These are phyloP conservation scores for Eurois occulta DNA, from an alignment of 2,888 invertebrate species.

Conservation along the genomic window DNA sequence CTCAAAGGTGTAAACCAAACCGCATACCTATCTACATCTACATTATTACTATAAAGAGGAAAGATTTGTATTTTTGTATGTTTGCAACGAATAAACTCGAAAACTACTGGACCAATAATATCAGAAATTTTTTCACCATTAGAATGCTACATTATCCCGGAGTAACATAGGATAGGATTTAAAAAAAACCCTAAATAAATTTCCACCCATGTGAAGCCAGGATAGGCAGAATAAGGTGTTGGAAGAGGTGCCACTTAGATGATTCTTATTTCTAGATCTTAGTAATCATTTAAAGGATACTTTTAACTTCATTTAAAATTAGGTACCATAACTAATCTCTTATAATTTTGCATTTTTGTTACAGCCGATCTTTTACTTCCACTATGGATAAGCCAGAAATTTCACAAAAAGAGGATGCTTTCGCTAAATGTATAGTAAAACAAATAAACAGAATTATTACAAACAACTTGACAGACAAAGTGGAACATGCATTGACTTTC, in stretches of 20 bases:
- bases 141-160: too few species aligned
- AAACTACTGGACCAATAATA: too few species aligned
- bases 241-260: not conserved
- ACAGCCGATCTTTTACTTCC: slow-evolving; percentile 71
- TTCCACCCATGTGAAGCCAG: too few species aligned
- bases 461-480: slow-evolving; percentile 90
- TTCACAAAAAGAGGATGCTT: slow-evolving; percentile 83
- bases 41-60: too few species aligned
- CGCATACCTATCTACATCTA: too few species aligned
- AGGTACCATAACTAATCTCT: not conserved
- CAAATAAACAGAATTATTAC: slow-evolving; percentile 93
- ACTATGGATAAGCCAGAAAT: slow-evolving; percentile 71
- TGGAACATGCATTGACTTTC: slow-evolving; percentile 91
- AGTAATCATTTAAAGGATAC: not conserved
- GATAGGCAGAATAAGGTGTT: too few species aligned
- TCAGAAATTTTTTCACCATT: too few species aligned
- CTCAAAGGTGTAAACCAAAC: not conserved
- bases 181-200: too few species aligned
- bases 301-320: not conserved
- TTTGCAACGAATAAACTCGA: too few species aligned
- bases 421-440: slow-evolving; percentile 89
- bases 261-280: too few species aligned
- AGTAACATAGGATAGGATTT: too few species aligned
- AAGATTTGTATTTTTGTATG: too few species aligned
- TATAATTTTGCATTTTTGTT: slow-evolving; percentile 34